A percentile compares a stretch with the other conserved stretches of the same genome.
Conservation (phyloP, 2,113 vertebrate genomes). For the Saccopteryx bilineata region DNA sequence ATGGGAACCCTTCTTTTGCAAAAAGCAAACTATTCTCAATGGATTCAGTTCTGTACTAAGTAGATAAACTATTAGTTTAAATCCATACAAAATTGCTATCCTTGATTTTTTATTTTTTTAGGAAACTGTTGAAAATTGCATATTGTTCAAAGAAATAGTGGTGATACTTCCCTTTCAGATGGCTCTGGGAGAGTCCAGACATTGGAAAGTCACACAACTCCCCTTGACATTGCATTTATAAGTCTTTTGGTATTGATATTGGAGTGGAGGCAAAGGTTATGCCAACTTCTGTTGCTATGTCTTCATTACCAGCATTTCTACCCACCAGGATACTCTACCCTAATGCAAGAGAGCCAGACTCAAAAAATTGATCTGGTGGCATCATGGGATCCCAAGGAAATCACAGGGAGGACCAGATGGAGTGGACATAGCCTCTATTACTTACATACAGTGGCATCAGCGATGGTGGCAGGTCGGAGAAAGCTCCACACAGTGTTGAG, state of each 20-base stretch:
- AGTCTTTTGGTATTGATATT: not conserved
- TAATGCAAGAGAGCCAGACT: too few relatives aligned
- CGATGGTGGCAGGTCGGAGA: too few relatives aligned
- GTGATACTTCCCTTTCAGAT: not conserved
- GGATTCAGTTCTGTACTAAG: not conserved
- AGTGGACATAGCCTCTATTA: too few relatives aligned
- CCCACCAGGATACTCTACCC: not conserved
- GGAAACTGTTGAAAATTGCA: not conserved
- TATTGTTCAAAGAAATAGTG: too few relatives aligned
- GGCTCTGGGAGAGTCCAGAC: not conserved
- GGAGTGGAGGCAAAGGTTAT: not conserved
- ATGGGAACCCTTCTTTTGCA: not conserved
- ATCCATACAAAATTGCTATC: not conserved
- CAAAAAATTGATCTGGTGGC: too few relatives aligned
- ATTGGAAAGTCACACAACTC: not conserved
- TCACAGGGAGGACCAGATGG: too few relatives aligned
- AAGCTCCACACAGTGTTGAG: too few relatives aligned
- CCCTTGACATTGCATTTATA: not conserved
- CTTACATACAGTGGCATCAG: too few relatives aligned
- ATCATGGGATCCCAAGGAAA: too few relatives aligned
- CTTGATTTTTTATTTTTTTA: too few relatives aligned
- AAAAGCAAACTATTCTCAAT: not conserved
- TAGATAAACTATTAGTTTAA: not conserved
- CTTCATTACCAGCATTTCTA: not conserved
- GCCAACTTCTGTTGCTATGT: not conserved